phyloP scores from a whole-genome alignment of 2,888 invertebrate species.

The Leptothorax acervorum region DNA sequence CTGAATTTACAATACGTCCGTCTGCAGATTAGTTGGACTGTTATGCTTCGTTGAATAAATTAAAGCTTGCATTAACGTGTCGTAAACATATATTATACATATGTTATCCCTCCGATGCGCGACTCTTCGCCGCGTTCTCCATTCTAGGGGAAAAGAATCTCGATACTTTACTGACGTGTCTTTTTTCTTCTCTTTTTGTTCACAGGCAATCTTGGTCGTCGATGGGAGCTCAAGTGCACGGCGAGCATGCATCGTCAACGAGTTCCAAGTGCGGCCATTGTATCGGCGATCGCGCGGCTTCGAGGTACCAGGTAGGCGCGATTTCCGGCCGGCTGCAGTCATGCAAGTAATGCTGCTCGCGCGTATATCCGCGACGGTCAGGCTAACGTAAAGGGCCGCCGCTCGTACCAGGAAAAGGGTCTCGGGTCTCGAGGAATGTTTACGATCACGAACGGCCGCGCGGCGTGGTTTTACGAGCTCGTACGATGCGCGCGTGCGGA shows the following conservation, averaged over 20 bases:
- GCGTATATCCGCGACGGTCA: not conserved
- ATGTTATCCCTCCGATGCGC: not conserved
- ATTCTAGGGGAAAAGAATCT: not conserved
- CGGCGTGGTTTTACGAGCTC: slow-evolving; percentile 61
- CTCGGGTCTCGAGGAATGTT: slow-evolving; percentile 56
- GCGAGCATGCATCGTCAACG: not conserved
- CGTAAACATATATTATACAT: not conserved
- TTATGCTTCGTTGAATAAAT: not conserved
- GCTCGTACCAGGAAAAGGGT: slow-evolving; percentile 33
- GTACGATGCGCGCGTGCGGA: slow-evolving; percentile 51
- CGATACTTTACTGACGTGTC: not conserved
- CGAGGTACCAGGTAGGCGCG: slow-evolving; percentile 31
- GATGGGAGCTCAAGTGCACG: not conserved
- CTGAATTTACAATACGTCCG: not conserved
- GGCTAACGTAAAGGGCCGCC: not conserved
- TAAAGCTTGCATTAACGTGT: not conserved
- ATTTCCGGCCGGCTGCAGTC: not conserved
- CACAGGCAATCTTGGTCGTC: not conserved
- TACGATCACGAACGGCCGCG: slow-evolving; percentile 62
- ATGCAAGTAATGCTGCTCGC: slow-evolving; percentile 2
- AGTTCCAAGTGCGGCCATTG: not conserved
- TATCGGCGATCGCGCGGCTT: not conserved
- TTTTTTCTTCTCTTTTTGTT: not conserved
- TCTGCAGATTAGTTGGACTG: not conserved
- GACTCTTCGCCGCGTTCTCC: not conserved